Percentiles rank a stretch among this genome's conserved stretches.
These are phyloP conservation scores for Nomada ruficornis DNA, from an alignment of 2,888 invertebrate genomes.

Conservation along the genomic window DNA sequence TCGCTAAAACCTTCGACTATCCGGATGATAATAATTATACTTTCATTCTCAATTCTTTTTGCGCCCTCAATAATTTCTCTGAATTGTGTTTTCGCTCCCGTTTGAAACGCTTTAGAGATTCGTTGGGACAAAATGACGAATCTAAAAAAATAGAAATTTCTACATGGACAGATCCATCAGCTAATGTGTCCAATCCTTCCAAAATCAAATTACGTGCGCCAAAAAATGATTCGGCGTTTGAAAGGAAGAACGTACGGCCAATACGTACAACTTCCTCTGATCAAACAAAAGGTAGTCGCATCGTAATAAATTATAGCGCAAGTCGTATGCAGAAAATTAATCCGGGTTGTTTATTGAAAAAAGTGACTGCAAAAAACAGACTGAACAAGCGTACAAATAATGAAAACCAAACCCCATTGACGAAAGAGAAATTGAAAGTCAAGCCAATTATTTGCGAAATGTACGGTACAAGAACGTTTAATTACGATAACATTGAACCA, in stretches of 20 bases:
- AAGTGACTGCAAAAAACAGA: neutral
- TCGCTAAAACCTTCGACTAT: too few species aligned
- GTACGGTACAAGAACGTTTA: slow-evolving; percentile 72
- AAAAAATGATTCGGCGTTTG: neutral
- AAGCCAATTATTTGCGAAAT: slow-evolving; percentile 64
- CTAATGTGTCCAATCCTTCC: slow-evolving; percentile 1
- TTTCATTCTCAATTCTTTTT: neutral
- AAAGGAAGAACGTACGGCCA: too few species aligned
- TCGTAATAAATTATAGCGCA: neutral
- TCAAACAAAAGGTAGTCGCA: neutral
- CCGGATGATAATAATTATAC: neutral
- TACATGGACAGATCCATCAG: too few species aligned
- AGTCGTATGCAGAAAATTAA: slow-evolving; percentile 2
- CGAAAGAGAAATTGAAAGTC: neutral
- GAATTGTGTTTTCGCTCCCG: neutral
- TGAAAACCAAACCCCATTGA: neutral
- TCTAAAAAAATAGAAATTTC: neutral
- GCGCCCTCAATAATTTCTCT: neutral
- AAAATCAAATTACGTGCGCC: neutral
- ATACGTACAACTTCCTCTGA: neutral
- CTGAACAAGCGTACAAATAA: neutral
- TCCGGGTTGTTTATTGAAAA: neutral
- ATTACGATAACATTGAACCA: slow-evolving; percentile 59
- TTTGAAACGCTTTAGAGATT: neutral
- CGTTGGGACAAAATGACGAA: neutral